phyloP scores from a whole-genome alignment of 1,140 invertebrate genomes.

The Triops cancriformis region DNA sequence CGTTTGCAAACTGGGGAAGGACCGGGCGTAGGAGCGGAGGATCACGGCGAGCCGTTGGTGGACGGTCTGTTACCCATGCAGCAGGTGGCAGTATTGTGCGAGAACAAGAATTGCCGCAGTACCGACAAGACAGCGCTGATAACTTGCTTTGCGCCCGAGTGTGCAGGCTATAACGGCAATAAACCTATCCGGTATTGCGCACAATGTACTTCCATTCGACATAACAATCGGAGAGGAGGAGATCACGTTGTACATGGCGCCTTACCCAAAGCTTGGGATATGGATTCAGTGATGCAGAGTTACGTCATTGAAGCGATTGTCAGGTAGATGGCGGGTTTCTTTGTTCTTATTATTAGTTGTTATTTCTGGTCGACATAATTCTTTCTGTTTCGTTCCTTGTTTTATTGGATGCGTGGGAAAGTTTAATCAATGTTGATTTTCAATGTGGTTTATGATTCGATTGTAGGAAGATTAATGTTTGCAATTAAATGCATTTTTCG shows the following conservation, averaged over 20 bases:
- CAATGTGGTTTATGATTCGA: no score
- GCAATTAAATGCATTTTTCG: background rate
- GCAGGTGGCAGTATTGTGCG: constrained; percentile 87
- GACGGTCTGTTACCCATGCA: constrained; percentile 91
- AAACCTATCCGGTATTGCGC: constrained; percentile 89
- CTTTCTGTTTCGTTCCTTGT: no score
- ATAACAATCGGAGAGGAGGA: constrained; percentile 71
- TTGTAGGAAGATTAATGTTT: no score
- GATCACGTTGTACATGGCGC: constrained; percentile 85
- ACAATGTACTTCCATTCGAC: constrained; percentile 79
- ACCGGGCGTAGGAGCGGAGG: constrained; percentile 30
- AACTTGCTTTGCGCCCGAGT: constrained; percentile 94
- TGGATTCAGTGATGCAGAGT: constrained; percentile 80
- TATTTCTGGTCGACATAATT: constrained; percentile 28
- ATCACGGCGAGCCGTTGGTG: constrained; percentile 59
- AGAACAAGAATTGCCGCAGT: constrained; percentile 95
- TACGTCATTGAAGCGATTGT: constrained; percentile 96
- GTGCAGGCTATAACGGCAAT: constrained; percentile 90
- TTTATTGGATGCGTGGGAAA: no score
- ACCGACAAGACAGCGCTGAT: constrained; percentile 87
- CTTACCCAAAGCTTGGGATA: constrained; percentile 72
- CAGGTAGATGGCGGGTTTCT: constrained; percentile 53
- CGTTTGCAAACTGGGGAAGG: constrained; percentile 38
- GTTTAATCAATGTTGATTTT: no score
- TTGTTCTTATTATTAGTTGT: constrained; percentile 34